Conservation (phyloP, 2,888 invertebrate genomes). For the Dendrolimus pini region DNA sequence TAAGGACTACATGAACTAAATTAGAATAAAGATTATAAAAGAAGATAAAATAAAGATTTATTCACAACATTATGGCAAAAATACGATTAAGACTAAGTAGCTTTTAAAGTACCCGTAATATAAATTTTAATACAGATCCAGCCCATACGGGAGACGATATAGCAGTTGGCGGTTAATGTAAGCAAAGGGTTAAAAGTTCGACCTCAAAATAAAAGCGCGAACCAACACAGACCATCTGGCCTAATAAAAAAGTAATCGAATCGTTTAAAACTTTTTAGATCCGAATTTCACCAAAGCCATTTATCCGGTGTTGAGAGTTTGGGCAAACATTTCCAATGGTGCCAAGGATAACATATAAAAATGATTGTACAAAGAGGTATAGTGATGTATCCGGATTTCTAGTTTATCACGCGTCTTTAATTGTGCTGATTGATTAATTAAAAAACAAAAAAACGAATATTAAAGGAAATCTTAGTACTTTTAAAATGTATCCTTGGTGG, state of each 20-base stretch:
- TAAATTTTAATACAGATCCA: not conserved
- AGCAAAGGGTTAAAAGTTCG: slow-evolving; percentile 18
- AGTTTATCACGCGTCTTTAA: no score
- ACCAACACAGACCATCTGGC: slow-evolving; percentile 37
- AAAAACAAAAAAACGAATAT: no score
- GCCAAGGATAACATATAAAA: not conserved
- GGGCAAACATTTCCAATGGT: not conserved
- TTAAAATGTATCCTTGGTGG: no score
- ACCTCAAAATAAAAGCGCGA: slow-evolving; percentile 25
- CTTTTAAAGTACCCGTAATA: no score
- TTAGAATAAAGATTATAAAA: no score
- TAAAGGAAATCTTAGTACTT: no score
- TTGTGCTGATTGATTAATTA: no score
- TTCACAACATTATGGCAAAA: no score
- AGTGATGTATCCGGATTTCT: no score
- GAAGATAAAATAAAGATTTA: no score
- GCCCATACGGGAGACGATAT: slow-evolving; percentile 11
- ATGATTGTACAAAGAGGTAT: not conserved
- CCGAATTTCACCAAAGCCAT: slow-evolving; percentile 3
- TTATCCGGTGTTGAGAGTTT: slow-evolving; percentile 5
- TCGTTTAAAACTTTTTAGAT: not conserved
- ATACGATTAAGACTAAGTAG: no score
- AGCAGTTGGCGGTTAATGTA: slow-evolving; percentile 22
- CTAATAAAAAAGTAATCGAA: slow-evolving; percentile 35
- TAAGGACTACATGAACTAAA: no score